These are phyloP conservation scores for Halcyon malimbica DNA, from an alignment of 2,113 vertebrate genomes.

Conservation along the genomic window DNA sequence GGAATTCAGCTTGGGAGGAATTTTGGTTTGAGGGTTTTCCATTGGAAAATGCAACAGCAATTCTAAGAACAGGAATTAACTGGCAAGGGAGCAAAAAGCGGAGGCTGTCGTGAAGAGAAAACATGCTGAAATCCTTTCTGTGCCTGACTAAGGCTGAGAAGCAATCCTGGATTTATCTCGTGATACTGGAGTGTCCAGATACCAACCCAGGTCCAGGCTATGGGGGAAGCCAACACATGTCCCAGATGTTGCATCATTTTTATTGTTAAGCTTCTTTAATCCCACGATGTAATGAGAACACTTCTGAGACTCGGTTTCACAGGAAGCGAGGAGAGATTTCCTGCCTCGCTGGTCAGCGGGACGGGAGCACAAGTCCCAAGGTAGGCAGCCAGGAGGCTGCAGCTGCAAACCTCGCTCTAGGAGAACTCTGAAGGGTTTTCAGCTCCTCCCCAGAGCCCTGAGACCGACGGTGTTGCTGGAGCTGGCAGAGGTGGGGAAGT, in stretches of 20 bases:
- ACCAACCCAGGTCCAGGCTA: accelerated
- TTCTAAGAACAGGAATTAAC: not conserved
- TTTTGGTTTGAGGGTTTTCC: not conserved
- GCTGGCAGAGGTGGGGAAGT: not conserved
- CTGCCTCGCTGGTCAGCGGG: not conserved
- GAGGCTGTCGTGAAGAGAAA: not conserved
- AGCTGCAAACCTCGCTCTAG: not conserved
- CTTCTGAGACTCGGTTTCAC: not conserved
- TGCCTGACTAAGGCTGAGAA: not conserved
- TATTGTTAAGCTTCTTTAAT: not conserved
- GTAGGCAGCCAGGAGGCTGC: not conserved
- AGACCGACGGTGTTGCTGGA: not conserved
- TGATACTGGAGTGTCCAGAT: not conserved
- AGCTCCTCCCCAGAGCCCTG: not conserved
- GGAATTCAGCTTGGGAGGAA: not conserved
- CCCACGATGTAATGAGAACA: not conserved
- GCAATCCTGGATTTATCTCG: not conserved
- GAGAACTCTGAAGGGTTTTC: not conserved
- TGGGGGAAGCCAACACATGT: not conserved
- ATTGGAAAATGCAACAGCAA: not conserved
- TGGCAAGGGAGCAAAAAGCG: not conserved
- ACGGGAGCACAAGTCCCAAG: not conserved
- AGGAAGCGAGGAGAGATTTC: not conserved
- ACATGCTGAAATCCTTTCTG: not conserved
- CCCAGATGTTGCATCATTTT: not conserved